A percentile compares a stretch with the other conserved stretches of the same genome.
phyloP scores from a whole-genome alignment of 2,888 invertebrate genomes.

The Sabatieria punctata region DNA sequence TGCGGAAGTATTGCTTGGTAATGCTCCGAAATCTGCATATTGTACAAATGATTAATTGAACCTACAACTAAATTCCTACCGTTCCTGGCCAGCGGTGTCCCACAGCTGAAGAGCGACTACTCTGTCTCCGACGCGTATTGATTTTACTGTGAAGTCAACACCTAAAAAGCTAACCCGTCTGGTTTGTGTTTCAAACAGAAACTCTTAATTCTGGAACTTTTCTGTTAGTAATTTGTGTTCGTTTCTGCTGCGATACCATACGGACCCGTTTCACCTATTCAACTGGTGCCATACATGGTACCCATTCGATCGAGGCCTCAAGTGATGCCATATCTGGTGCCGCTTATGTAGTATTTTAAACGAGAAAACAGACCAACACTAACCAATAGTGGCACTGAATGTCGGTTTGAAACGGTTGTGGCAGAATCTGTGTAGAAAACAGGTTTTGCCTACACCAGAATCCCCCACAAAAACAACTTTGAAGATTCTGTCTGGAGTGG shows the following conservation, averaged over 20 bases:
- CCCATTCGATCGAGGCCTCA: no score
- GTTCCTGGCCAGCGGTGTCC: constrained; percentile 43
- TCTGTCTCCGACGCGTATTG: constrained; percentile 31
- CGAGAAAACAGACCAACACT: neutral
- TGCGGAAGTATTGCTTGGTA: constrained; percentile 43
- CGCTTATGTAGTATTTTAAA: neutral
- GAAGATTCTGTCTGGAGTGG: constrained; percentile 36
- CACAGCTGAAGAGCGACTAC: constrained; percentile 37
- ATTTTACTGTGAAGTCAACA: constrained; percentile 41
- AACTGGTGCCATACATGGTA: no score
- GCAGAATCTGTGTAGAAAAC: constrained; percentile 41
- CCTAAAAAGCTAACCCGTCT: constrained; percentile 28
- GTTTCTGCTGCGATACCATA: no score
- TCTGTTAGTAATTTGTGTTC: neutral
- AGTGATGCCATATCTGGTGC: no score
- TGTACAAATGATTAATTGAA: no score
- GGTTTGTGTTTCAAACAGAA: no score
- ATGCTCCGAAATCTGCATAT: constrained; percentile 39
- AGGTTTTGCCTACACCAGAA: constrained; percentile 42
- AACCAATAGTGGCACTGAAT: constrained; percentile 41
- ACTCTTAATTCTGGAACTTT: no score
- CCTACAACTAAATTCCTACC: constrained; percentile 21
- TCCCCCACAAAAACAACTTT: constrained; percentile 44
- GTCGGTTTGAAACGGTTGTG: constrained; percentile 38
- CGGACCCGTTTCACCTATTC: no score